These are phyloP conservation scores for Oplegnathus fasciatus DNA, from an alignment of 2,113 vertebrate genomes.

Conservation along the genomic window DNA sequence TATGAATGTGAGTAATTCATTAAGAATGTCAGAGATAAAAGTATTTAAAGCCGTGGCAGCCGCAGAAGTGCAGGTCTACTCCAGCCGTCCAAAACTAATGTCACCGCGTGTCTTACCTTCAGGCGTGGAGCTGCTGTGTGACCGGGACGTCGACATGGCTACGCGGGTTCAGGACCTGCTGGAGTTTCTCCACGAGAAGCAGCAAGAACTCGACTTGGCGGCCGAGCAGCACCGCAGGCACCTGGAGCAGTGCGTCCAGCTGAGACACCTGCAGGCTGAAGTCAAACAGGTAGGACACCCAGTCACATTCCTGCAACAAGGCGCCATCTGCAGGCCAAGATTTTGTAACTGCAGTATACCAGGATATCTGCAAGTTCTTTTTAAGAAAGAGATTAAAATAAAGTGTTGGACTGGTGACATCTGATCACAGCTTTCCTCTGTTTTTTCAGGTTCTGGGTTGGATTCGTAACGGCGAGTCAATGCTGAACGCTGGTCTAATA, in stretches of 20 bases:
- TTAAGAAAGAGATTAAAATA: neutral
- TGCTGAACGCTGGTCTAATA: conserved; percentile 97
- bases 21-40: neutral
- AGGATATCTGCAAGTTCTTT: neutral
- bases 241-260: conserved; percentile 97
- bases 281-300: conserved; percentile 93
- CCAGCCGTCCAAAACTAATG: neutral
- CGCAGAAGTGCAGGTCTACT: no score
- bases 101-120: neutral
- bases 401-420: neutral
- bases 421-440: neutral
- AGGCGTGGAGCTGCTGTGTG: conserved; percentile 97
- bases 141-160: conserved; percentile 97
- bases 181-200: conserved; percentile 98
- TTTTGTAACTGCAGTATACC: neutral
- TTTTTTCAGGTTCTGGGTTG: conserved; percentile 93
- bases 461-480: conserved; percentile 99
- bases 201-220: conserved; percentile 94
- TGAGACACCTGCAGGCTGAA: conserved; percentile 97
- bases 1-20: neutral
- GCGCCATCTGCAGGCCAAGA: conserved; percentile 85
- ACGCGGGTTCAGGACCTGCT: conserved; percentile 96
- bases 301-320: neutral
- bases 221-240: conserved; percentile 97
- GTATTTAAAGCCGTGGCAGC: neutral